Conservation (phyloP, 1,140 invertebrate genomes). For the Polypedilum pembai region DNA sequence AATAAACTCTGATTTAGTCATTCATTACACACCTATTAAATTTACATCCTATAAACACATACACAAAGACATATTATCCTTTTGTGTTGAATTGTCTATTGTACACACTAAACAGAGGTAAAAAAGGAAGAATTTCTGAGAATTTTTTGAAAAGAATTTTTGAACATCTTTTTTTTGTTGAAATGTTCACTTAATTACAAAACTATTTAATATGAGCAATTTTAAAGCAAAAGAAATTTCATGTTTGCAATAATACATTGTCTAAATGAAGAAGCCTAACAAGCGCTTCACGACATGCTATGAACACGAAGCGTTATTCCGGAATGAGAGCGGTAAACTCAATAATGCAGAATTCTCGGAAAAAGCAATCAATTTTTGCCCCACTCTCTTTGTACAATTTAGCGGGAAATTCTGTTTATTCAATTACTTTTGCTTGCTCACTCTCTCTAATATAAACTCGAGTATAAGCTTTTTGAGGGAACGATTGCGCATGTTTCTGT, state of each 20-base stretch:
- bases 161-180: too few relatives aligned
- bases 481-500: too few relatives aligned
- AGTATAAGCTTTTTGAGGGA: too few relatives aligned
- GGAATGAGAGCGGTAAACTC: slow-evolving; percentile 6
- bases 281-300: neutral
- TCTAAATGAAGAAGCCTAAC: neutral
- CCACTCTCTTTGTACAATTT: slow-evolving; percentile 7
- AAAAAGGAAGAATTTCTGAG: too few relatives aligned
- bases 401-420: slow-evolving; percentile 2
- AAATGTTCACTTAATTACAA: neutral
- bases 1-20: too few relatives aligned
- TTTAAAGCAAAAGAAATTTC: neutral
- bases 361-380: slow-evolving; percentile 6
- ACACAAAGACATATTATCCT: too few relatives aligned
- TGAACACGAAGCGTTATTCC: neutral
- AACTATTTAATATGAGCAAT: neutral
- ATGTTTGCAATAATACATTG: neutral
- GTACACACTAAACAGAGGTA: too few relatives aligned
- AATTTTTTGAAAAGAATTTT: too few relatives aligned
- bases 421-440: neutral
- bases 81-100: too few relatives aligned
- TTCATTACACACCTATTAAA: too few relatives aligned
- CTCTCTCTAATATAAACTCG: too few relatives aligned
- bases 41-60: too few relatives aligned
- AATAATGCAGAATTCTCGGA: slow-evolving; percentile 11